phyloP scores from a whole-genome alignment of 1,140 invertebrate species.

The Pogonomyrmex barbatus region DNA sequence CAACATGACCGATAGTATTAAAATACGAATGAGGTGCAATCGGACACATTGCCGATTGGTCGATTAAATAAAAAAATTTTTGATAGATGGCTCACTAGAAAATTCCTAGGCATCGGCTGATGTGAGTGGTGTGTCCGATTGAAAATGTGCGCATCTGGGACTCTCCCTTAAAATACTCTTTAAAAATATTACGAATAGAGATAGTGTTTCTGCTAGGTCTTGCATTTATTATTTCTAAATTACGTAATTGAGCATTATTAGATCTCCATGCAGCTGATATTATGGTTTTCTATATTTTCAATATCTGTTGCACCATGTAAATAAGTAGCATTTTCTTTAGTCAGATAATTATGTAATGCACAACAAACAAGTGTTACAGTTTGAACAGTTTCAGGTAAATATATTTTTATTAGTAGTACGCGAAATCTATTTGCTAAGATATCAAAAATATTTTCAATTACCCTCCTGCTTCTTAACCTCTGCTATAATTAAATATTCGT shows the following conservation, averaged over 20 bases:
- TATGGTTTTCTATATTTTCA: neutral
- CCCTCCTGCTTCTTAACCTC: neutral
- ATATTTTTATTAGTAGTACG: neutral
- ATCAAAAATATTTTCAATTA: neutral
- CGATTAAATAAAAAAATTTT: too few relatives aligned
- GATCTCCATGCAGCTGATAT: neutral
- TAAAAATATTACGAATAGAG: neutral
- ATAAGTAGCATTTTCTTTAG: neutral
- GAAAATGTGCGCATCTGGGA: too few relatives aligned
- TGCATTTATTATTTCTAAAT: neutral
- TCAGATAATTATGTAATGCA: neutral
- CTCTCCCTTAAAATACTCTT: neutral
- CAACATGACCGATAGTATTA: neutral
- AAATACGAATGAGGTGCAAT: neutral
- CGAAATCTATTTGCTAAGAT: constrained; percentile 11
- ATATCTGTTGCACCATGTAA: neutral
- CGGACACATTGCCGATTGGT: too few relatives aligned
- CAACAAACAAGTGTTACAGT: too few relatives aligned
- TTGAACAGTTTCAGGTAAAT: neutral
- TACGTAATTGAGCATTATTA: neutral
- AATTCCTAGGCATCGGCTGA: too few relatives aligned
- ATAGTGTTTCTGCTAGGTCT: neutral
- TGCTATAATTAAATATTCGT: neutral
- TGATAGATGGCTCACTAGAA: too few relatives aligned
- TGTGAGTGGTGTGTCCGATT: too few relatives aligned